Conservation (phyloP, 1,140 invertebrate species). For the Neuroterus valhalla region DNA sequence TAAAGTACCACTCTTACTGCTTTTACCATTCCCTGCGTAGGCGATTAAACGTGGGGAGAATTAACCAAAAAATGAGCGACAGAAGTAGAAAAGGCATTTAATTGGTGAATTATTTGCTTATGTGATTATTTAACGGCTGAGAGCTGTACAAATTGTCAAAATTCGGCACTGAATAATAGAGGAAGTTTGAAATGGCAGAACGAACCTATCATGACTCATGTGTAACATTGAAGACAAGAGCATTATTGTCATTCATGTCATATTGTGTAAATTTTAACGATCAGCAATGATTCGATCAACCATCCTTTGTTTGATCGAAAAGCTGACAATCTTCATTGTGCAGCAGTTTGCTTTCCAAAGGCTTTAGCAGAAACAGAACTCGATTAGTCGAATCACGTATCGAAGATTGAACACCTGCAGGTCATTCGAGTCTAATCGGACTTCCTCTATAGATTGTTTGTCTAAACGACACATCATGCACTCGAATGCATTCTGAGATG, state of each 20-base stretch:
- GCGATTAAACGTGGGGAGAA: not conserved
- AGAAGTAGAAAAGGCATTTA: not conserved
- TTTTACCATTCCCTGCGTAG: not conserved
- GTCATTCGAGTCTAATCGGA: slow-evolving; percentile 7
- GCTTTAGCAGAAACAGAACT: not conserved
- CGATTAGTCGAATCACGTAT: slow-evolving; percentile 29
- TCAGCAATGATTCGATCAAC: slow-evolving; percentile 4
- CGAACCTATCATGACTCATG: not conserved
- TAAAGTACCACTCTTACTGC: slow-evolving; percentile 25
- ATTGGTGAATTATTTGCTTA: not conserved
- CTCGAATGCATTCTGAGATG: not conserved
- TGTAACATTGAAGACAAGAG: not conserved
- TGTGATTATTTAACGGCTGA: not conserved
- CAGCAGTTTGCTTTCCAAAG: not conserved
- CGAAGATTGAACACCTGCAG: slow-evolving; percentile 29
- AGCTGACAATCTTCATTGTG: slow-evolving; percentile 2
- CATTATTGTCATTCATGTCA: slow-evolving; percentile 13
- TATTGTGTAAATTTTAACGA: slow-evolving; percentile 6
- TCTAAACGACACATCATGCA: not conserved
- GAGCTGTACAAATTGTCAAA: not conserved
- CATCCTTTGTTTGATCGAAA: not conserved
- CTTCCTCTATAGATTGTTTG: slow-evolving; percentile 26
- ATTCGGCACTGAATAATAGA: not conserved
- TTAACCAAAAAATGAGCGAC: not conserved
- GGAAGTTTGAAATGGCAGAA: not conserved